Evolutionary conservation across 2,113 vertebrate genomes (phyloP), one percentile per base, ranked within the genome.

Genomic region (Mustelus asterias): DNA sequence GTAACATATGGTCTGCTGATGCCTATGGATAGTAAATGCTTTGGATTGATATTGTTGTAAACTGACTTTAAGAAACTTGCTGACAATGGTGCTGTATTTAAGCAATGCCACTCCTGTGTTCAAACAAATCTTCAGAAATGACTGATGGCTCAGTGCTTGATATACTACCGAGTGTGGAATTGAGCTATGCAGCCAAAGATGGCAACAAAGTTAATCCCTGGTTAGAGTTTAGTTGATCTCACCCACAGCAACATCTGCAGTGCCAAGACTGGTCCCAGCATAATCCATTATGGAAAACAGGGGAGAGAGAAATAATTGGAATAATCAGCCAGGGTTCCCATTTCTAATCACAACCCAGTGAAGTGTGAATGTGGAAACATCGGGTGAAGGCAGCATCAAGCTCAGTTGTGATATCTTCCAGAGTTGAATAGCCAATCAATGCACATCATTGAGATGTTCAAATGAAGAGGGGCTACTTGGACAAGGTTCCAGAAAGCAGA

Each of bases 311-410:
- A 80, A 80, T 37, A 16, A 80, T 80, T 16, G 78, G 16, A 83
- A 83, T 83, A 83, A 83, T 83, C 78, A 83, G n/a, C n/a, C 78
- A 83, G 78, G 78, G 37, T 16, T 83, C 78, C 78, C 78, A 83
- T 83, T 83, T 33, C 13, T 83, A 83, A 83, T 80, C n/a, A 41
- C 78, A 37, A 16, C 78, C 37, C 33, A 83, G 16, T 37, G 78
- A 76, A 76, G 26, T 26, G 8, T 33, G 70, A 72, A 76, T 33
- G 16, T 20, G 65, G 14, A 67, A 16, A 67, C 65, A 67, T 18
- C 18, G 8, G 72, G 72, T 76, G 72, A 76, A 33, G 29, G 72
- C 72, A 76, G 72, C 9, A 76, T n/a, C 29, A n/a, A 41, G n/a
- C 37, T 83, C 78, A 83, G 37, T 3, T 37, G 78, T 83, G 78